Evolutionary conservation across 2,888 invertebrate species (phyloP), one percentile per base, ranked within the genome.

Genomic region (Altica lythri): DNA sequence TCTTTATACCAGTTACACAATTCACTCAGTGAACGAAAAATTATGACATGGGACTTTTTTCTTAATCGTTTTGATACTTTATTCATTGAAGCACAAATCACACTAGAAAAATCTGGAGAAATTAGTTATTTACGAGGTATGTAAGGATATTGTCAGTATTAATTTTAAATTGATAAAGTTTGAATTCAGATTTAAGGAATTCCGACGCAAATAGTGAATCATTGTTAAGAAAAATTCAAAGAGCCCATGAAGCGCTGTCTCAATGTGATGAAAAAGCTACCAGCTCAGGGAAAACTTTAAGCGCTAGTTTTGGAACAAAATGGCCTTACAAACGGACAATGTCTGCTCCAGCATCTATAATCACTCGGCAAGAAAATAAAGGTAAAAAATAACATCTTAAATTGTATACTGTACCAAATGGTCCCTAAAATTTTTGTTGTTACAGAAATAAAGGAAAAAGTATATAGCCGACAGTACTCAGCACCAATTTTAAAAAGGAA

Each of bases 41-140:
- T 98, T 54, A 81, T 99, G 10, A 87, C 90, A 0, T 99, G 99
- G 97, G 95, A 97, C 61, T 99, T 99, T 81, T 99, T 99, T 76
- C 82, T 97, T 16, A 93, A 94, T 74, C 85, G 95, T 49, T 98
- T 99, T 74, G 98, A 99, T 72, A 90, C 95, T 0, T 78, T 99
- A 2, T 93, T 95, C 68, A 79, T 99, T 19, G 99, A 99, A 77
- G 95, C 97, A 0, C 98, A 99, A 79, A 88, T 99, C 27, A 90
- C 86, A 72, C 79, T 92, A 60, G 92, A 92, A 71, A 90, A 88
- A 77, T 81, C 84, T 13, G 90, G 93, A 2, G 95, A 96, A 67
- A 86, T 93, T 56, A 81, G 89, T 1, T 90, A 88, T 72, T 80
- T 92, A 42, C 83, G 92, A 78, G 92, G 92, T 91, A 74, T 73